phyloP scores from a whole-genome alignment of 2,797 vertebrate species.

The Urosaurus nigricauda region DNA sequence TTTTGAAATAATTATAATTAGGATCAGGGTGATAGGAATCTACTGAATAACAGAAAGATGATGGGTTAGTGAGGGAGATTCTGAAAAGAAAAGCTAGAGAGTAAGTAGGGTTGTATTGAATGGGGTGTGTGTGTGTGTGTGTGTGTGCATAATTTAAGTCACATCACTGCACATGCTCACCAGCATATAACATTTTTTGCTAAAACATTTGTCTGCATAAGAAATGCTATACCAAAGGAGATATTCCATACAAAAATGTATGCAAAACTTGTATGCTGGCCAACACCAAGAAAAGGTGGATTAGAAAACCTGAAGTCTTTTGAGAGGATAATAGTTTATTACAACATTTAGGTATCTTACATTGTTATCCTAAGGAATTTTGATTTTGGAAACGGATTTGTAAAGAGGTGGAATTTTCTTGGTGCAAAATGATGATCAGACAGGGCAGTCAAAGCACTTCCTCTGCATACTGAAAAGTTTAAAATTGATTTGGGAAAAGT shows the following conservation, averaged over 20 bases:
- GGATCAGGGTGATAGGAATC: slow-evolving; percentile 68
- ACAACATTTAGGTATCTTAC: background rate
- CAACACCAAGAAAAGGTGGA: background rate
- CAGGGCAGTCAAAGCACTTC: slow-evolving; percentile 29
- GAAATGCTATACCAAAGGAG: slow-evolving; percentile 54
- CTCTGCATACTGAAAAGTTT: slow-evolving; percentile 66
- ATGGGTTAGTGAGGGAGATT: slow-evolving; percentile 54
- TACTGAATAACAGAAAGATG: slow-evolving; percentile 58
- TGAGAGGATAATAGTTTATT: slow-evolving; percentile 25
- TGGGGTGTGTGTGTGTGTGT: slow-evolving; percentile 42
- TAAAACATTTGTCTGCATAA: slow-evolving; percentile 62
- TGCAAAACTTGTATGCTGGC: background rate
- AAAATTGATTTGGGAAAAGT: slow-evolving; percentile 47
- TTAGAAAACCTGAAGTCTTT: background rate
- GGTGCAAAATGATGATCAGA: background rate
- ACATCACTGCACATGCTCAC: slow-evolving; percentile 37
- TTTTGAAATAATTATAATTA: slow-evolving; percentile 75
- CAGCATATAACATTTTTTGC: slow-evolving; percentile 50
- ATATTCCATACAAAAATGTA: slow-evolving; percentile 48
- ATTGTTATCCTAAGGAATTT: background rate
- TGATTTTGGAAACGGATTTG: background rate
- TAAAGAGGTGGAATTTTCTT: background rate
- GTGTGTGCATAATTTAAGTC: slow-evolving; percentile 47
- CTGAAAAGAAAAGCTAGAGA: slow-evolving; percentile 52
- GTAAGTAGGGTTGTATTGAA: slow-evolving; percentile 61